Conservation (phyloP, 2,888 invertebrate genomes). For the Diarsia mendica region DNA sequence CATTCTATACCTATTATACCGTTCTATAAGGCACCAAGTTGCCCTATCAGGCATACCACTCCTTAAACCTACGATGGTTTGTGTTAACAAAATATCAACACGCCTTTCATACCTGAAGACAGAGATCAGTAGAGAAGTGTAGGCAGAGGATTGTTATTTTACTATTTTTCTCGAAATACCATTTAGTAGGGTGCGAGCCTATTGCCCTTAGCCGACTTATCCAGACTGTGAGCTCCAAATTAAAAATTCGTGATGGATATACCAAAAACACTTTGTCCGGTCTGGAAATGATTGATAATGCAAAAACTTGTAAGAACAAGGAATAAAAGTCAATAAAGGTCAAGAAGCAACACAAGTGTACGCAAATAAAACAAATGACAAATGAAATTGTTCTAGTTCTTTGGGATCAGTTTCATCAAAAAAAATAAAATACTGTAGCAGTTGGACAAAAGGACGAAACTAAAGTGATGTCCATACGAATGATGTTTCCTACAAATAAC, state of each 20-base stretch:
- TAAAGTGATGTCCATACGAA: constrained; percentile 23
- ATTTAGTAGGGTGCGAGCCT: not conserved
- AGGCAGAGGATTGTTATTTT: not conserved
- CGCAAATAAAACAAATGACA: constrained; percentile 26
- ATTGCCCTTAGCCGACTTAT: not conserved
- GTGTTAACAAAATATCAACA: not conserved
- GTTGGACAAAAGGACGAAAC: constrained; percentile 28
- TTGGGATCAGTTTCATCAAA: constrained; percentile 16
- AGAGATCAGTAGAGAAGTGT: too few species aligned
- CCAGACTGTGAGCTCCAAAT: not conserved
- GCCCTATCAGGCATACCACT: too few species aligned
- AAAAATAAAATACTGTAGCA: constrained; percentile 22
- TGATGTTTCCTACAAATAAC: constrained; percentile 39
- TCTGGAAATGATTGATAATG: not conserved
- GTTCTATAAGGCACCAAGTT: too few species aligned
- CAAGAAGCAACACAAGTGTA: constrained; percentile 18
- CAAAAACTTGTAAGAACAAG: not conserved
- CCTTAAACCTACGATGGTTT: too few species aligned
- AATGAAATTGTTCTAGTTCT: constrained; percentile 26
- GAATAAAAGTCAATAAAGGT: constrained; percentile 2
- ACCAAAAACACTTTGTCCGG: too few species aligned
- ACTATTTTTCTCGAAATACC: not conserved
- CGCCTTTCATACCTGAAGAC: not conserved
- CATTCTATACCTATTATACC: too few species aligned
- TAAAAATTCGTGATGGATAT: not conserved